phyloP scores from a whole-genome alignment of 1,140 invertebrate species.

The Cotesia chilonis region DNA sequence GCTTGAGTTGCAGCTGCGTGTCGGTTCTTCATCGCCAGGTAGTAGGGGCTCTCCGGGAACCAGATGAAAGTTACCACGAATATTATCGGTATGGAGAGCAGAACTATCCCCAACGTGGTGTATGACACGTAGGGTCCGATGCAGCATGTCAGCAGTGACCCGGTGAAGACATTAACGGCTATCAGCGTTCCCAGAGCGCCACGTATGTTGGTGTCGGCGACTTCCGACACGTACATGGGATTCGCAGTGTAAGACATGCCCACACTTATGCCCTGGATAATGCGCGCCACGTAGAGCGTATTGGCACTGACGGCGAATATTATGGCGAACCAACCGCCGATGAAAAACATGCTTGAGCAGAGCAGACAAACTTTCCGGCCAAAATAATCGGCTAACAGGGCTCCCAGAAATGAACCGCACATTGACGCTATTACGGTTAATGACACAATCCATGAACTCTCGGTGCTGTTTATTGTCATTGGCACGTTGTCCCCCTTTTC shows the following conservation, averaged over 20 bases:
- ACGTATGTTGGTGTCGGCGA: conserved; percentile 73
- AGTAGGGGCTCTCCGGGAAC: conserved; percentile 84
- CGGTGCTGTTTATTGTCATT: conserved; percentile 51
- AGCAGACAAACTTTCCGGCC: conserved; percentile 77
- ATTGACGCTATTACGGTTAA: conserved; percentile 63
- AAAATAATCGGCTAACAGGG: conserved; percentile 65
- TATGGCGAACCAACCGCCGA: conserved; percentile 74
- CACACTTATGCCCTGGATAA: conserved; percentile 74
- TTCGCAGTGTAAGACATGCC: conserved; percentile 76
- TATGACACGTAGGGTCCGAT: conserved; percentile 74
- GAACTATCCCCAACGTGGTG: conserved; percentile 65
- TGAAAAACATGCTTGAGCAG: conserved; percentile 71
- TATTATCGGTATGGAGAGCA: conserved; percentile 68
- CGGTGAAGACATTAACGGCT: conserved; percentile 71
- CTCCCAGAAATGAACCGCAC: conserved; percentile 64
- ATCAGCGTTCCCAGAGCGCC: conserved; percentile 77
- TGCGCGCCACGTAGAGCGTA: conserved; percentile 67
- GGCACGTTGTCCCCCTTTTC: conserved; percentile 44
- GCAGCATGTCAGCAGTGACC: conserved; percentile 76
- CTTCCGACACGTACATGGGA: conserved; percentile 77
- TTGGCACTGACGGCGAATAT: conserved; percentile 66
- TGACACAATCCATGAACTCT: conserved; percentile 60
- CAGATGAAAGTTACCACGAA: conserved; percentile 73
- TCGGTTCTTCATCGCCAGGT: conserved; percentile 68
- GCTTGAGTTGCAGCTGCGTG: conserved; percentile 70